phyloP scores from a whole-genome alignment of 2,888 invertebrate genomes.

The Anarsia innoxiella region DNA sequence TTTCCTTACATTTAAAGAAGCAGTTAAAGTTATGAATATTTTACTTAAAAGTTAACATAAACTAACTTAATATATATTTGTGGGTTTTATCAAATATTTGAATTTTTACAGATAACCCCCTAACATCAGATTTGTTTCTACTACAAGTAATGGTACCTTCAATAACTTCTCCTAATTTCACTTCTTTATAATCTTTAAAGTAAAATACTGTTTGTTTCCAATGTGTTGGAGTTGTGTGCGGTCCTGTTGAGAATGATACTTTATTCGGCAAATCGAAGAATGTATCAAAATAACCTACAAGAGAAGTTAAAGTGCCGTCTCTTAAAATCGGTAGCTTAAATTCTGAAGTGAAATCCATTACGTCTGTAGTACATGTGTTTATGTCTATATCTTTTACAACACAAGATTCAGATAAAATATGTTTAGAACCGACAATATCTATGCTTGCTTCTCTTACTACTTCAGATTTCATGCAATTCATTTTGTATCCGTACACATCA shows the following conservation, averaged over 20 bases:
- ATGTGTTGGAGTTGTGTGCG: conserved; percentile 84
- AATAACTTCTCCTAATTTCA: conserved; percentile 79
- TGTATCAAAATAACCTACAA: conserved; percentile 94
- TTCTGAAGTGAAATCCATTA: conserved; percentile 81
- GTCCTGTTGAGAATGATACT: conserved; percentile 86
- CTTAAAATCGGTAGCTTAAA: conserved; percentile 79
- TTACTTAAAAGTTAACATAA: not conserved
- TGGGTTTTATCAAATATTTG: conserved; percentile 76
- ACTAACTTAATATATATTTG: conserved; percentile 78
- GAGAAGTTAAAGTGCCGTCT: conserved; percentile 82
- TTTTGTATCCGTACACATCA: conserved; percentile 94
- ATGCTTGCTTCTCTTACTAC: conserved; percentile 83
- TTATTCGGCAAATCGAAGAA: conserved; percentile 83
- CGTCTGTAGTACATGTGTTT: conserved; percentile 80
- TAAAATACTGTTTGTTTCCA: conserved; percentile 97
- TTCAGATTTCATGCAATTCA: conserved; percentile 92
- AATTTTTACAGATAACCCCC: conserved; percentile 83
- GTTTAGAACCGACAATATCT: conserved; percentile 66
- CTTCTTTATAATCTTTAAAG: conserved; percentile 81
- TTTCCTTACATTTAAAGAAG: not conserved
- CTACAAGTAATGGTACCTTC: conserved; percentile 83
- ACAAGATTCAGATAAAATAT: conserved; percentile 79
- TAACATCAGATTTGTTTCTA: conserved; percentile 82
- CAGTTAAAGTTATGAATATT: not conserved
- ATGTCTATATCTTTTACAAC: conserved; percentile 84